Evolutionary conservation across 2,888 invertebrate genomes (phyloP), one percentile per base, ranked within the genome.

Genomic region (Drosophila meridionalis): DNA sequence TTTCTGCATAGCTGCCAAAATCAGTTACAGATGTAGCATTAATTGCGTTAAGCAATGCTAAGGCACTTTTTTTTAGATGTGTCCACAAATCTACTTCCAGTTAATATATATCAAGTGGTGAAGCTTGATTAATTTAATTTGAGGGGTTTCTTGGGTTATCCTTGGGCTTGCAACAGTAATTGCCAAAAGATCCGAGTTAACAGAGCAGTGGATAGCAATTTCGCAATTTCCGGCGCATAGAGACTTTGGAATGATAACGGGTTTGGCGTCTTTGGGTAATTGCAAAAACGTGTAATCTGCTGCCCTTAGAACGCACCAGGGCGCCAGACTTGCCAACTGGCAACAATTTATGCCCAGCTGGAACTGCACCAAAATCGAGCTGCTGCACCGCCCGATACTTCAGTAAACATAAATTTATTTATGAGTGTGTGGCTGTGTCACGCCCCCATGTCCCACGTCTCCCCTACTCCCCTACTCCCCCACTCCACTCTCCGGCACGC

Each of bases 391-490:
- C 78, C 80, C 78, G 75, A 84, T 78, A 82, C 74, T 84, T 82
- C 66, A 73, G 82, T 73, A 78, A 78, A 82, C 87, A 89, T 78
- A 80, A 82, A 86, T 89, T 89, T 87, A 86, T 86, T 87, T 89
- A 87, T 87, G 89, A 86, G 89, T 78, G 74, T 84, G 87, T 82
- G 87, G 72, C 69, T 26, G 65, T 72, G 48, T 65, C 58, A 43
- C 43, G 58, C 58, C 11, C 43, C 45, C 53, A 38, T 32, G 9
- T 38, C 20, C 38, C 3, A 42, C 11, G 11, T 12, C n/a, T 4
- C 12, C 38, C 11, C 28, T 2, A 1, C 34, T 7, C 34, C 55
- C 71, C 63, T 64, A 26, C 50, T 56, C 20, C 40, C 9, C n/a
- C 2, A n/a, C 30, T 28, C 43, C 57, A 32, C 61, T 50, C 42